Evolutionary conservation across 2,797 vertebrate genomes (phyloP).

Genomic region (Psittacula derbiana): DNA sequence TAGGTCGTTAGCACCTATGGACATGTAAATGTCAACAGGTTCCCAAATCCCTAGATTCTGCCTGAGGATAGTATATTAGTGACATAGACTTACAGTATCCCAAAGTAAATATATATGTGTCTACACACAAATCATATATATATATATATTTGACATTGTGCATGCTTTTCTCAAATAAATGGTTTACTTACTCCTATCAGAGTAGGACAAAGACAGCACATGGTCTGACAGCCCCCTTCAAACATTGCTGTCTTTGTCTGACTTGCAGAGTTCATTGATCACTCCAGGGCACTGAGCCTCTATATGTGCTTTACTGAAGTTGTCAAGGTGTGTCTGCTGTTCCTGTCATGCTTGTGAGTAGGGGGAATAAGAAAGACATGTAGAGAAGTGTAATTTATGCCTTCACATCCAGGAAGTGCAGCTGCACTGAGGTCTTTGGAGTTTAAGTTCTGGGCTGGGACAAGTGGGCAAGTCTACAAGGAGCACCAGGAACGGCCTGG

Average conservation of each 20-base stretch:
- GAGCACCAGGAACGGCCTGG: background rate
- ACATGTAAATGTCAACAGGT: slow-evolving; percentile 20
- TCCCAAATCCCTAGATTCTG: slow-evolving; percentile 2
- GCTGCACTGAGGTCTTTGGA: background rate
- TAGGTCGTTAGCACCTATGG: background rate
- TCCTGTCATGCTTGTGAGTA: background rate
- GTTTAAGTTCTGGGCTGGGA: background rate
- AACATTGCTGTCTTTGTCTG: background rate
- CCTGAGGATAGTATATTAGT: background rate
- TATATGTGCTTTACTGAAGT: background rate
- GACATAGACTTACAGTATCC: background rate
- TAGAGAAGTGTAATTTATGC: background rate
- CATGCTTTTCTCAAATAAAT: background rate
- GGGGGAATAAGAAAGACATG: rapidly evolving
- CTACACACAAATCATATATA: background rate
- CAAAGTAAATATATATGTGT: background rate
- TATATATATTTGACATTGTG: background rate
- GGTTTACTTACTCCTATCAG: background rate
- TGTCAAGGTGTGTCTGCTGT: background rate
- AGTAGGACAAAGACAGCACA: background rate
- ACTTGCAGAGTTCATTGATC: background rate
- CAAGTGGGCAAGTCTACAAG: background rate
- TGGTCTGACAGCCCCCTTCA: background rate
- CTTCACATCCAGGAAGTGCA: background rate
- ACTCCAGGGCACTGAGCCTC: background rate